Percentiles rank a stretch among this genome's conserved stretches.
Conservation (phyloP, 2,113 vertebrate species). For the Halcyon malimbica region DNA sequence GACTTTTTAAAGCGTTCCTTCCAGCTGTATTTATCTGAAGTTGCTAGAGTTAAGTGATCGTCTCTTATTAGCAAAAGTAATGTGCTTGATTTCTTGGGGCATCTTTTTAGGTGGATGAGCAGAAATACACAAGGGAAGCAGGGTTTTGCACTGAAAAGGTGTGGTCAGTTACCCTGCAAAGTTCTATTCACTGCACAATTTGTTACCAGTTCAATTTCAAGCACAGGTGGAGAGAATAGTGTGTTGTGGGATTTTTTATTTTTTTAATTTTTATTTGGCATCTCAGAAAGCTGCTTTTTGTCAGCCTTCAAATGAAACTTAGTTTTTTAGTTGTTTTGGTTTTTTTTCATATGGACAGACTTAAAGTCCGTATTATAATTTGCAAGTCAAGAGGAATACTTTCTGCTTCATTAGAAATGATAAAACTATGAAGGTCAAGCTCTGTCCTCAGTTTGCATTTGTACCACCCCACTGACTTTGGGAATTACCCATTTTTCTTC, state of each 20-base stretch:
- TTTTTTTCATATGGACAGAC: background rate
- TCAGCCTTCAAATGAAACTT: background rate
- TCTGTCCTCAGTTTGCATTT: background rate
- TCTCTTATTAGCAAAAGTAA: background rate
- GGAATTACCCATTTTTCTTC: background rate
- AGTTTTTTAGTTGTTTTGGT: background rate
- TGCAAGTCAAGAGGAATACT: background rate
- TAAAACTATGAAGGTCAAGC: background rate
- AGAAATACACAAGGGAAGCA: background rate
- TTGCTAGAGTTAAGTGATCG: background rate
- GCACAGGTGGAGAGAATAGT: background rate
- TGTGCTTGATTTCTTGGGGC: background rate
- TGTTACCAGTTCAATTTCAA: background rate
- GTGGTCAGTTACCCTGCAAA: background rate
- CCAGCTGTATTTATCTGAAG: background rate
- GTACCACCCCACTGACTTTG: background rate
- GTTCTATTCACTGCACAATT: background rate
- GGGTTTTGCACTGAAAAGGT: background rate
- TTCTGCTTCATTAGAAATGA: background rate
- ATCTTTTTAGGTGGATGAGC: background rate
- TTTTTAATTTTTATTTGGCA: background rate
- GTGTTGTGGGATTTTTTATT: background rate
- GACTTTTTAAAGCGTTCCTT: background rate
- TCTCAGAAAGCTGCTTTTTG: background rate
- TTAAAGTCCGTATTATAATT: background rate